Base-by-base conservation (phyloP, 2,888 invertebrate genomes). In the Malthinus seriepunctatus region DNA sequence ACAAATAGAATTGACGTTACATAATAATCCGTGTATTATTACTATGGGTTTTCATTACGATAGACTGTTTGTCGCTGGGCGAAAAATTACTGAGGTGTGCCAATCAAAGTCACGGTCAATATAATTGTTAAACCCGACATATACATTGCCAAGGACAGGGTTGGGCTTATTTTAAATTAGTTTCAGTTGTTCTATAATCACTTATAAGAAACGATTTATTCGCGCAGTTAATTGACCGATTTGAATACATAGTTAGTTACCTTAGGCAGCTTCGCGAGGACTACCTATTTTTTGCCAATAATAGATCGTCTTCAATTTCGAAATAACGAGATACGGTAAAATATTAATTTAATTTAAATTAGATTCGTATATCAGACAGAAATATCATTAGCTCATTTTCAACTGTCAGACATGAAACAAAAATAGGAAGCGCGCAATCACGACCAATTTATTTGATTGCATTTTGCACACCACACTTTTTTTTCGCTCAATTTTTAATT, bases 61-160 rank as follows among this genome's bases (percentile, higher is more conserved):
- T 46, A 64, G 63, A 64, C 70, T 67, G 70, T 67, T 56, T 69
- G 71, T 69, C 70, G 71, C 70, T 69, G 66, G 64, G 67, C 67
- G 45, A 62, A 60, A 52, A 33, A 23, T n/a, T 42, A 37, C 52
- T 34, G 51, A 52, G 51, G 44, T 50, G 53, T 63, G 60, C 63
- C 65, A 62, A 67, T 69, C 71, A 72, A 71, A 69, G 70, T 70
- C 71, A 71, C 51, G 71, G 71, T 64, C 70, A 63, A 62, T 47
- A 54, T 64, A 63, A 69, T 66, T 69, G 71, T 67, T 67, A 54
- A 65, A 65, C 60, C 47, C 68, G 66, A 68, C 67, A 68, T 62
- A 65, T 51, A 60, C 61, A 65, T 59, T 57, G 62, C 56, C 65
- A 68, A 70, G 67, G 69, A 61, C 68, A 66, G 64, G 65, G 65